Base-by-base conservation (phyloP, 2,113 vertebrate genomes). In the Xiphophorus maculatus region DNA sequence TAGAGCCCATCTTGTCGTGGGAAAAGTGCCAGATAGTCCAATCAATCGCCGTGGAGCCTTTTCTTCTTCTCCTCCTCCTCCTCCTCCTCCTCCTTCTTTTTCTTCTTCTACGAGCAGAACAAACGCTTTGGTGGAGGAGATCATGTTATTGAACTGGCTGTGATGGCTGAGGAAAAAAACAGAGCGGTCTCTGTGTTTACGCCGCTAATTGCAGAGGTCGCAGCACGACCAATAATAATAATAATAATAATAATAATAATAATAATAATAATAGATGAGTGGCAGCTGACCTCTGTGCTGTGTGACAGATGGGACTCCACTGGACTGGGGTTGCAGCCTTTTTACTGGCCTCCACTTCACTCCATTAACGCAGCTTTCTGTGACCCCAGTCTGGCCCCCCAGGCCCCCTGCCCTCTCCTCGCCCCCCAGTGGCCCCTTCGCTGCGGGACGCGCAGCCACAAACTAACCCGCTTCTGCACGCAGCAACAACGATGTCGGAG, bases 21-120 rank as follows among this genome's bases (percentile, higher is more conserved):
- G 84, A 90, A 58, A 93, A 91, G 91, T 92, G 90, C 81, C 92
- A 88, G 78, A 82, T 87, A 88, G 84, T 91, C 79, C 83, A 89
- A 86, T 89, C 77, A 86, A 40, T 84, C 79, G 64, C 83, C 82
- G 87, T 76, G 82, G 84, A 89, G 81, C 90, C 17, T 48, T 48
- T 48, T 37, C 35, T 37, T 12, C 35, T 1, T 35, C 33, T 35
- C 3, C 32, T 30, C 29, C 27, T 28, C 27, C 27, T n/a, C 13
- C 4, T 33, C 7, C 33, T 35, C 5, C 33, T 35, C 8, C 33
- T 35, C 1, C 33, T 35, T 9, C 33, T 9, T 35, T 19, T 48
- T 48, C 40, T 42, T 83, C 84, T 84, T 89, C 79, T 58, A 82
- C 81, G 83, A 89, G 84, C 88, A 75, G 84, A 66, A 73, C 19